These are phyloP conservation scores for Drosophila malerkotliana DNA, from an alignment of 1,140 invertebrate genomes.

Conservation along the genomic window DNA sequence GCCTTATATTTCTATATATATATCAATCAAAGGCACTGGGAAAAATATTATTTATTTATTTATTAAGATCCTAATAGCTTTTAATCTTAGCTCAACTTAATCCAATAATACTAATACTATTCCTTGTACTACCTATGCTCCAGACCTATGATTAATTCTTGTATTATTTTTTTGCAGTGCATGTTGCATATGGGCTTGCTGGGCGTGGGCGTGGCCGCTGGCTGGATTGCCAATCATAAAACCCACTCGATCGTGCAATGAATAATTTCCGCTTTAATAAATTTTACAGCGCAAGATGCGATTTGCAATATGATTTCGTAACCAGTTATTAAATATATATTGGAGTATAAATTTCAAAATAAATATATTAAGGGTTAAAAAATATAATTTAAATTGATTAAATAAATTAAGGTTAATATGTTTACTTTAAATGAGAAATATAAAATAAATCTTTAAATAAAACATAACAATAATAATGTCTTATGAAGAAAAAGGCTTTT, in stretches of 20 bases:
- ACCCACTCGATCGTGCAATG: slow-evolving; percentile 81
- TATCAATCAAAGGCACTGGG: slow-evolving; percentile 24
- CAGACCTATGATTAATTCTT: too few relatives aligned
- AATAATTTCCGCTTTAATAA: slow-evolving; percentile 83
- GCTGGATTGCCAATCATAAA: slow-evolving; percentile 66
- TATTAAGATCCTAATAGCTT: too few relatives aligned
- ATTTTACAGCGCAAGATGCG: slow-evolving; percentile 80
- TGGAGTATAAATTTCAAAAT: background rate
- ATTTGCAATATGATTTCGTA: slow-evolving; percentile 68
- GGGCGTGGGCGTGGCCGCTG: background rate
- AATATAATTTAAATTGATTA: background rate
- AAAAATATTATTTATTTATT: too few relatives aligned
- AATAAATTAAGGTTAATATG: background rate
- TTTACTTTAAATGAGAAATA: too few relatives aligned
- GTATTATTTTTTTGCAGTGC: background rate
- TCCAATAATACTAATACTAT: too few relatives aligned
- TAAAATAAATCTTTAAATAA: too few relatives aligned
- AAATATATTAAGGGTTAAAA: background rate
- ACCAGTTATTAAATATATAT: background rate
- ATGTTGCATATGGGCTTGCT: background rate
- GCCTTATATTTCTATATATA: slow-evolving; percentile 7
- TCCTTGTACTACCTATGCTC: too few relatives aligned
- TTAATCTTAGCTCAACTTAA: too few relatives aligned
- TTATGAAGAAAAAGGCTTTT: background rate
- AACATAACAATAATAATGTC: background rate